Evolutionary conservation across 1,140 invertebrate genomes (phyloP).

Genomic region (Aleiodes sp.): DNA sequence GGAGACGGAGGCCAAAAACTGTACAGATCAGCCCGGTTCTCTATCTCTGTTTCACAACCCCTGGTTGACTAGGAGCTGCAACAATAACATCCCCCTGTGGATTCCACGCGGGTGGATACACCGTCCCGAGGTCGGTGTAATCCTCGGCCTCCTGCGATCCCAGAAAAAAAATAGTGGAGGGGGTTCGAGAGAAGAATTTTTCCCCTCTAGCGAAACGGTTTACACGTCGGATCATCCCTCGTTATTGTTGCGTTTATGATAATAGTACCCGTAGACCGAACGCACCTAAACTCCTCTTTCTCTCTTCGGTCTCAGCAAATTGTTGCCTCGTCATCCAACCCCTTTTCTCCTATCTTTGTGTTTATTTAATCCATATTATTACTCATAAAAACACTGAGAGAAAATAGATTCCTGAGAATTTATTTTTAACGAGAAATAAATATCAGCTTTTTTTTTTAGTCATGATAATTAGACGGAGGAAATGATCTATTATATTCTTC

Average conservation of each 20-base stretch:
- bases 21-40: not conserved
- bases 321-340: constrained; percentile 16
- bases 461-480: too few relatives aligned
- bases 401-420: too few relatives aligned
- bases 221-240: constrained; percentile 66
- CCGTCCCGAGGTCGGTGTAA: constrained; percentile 48
- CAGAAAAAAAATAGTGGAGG: constrained; percentile 38
- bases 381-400: too few relatives aligned
- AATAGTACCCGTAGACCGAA: constrained; percentile 48
- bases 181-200: constrained; percentile 22
- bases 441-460: too few relatives aligned
- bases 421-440: too few relatives aligned
- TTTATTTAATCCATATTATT: not conserved
- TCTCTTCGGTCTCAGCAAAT: not conserved
- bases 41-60: constrained; percentile 19
- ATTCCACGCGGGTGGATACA: constrained; percentile 47
- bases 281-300: not conserved
- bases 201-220: constrained; percentile 47
- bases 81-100: constrained; percentile 61
- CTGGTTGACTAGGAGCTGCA: constrained; percentile 45
- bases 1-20: not conserved
- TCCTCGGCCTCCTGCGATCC: constrained; percentile 50
- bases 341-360: not conserved
- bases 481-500: too few relatives aligned
- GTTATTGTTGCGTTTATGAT: constrained; percentile 68